Base-by-base conservation (phyloP, 2,113 vertebrate species). In the Microtus richardsoni region DNA sequence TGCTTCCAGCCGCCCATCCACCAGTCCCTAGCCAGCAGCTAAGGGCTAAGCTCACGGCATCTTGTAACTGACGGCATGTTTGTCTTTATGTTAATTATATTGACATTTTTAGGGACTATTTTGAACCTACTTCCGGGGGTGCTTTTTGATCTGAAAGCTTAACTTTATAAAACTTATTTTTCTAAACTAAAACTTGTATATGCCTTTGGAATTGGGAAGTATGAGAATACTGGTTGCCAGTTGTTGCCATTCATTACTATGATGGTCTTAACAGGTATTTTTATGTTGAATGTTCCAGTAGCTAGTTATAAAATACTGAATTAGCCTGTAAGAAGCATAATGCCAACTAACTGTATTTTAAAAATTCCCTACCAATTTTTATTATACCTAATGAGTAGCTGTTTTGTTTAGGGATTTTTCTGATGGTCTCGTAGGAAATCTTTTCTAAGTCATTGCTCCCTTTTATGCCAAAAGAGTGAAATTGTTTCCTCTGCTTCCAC, bases 1-100 rank as follows among this genome's bases (percentile, higher is more conserved):
- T 99, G 99, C 98, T 99, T 99, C 98, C 99, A 99, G 98, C 99
- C 99, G 0, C 99, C 99, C 0, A 99, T 99, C 89, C 99, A 99
- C 97, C 99, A 99, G 97, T 99, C 99, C 0, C 99, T 99, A 52
- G 99, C 99, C 98, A 99, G 99, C 98, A 99, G 99, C 98, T 99
- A 98, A 97, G 82, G 47, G 4, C 60, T 4, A 2, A 28, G 44
- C 41, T 41, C 24, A 52, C 8, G 11, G 22, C 77, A 94, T 44
- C 84, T 44, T 0, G 41, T 93, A 74, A 95, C 30, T 91, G 47
- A n/a, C 1, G 66, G 90, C 95, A 82, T 85, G 93, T 41, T 93
- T 85, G 79, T 92, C 91, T 93, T 75, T 49, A 52, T 28, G 33
- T 93, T 26, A 73, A 82, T 41, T 62, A 30, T 88, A 92, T 91